phyloP scores from a whole-genome alignment of 2,888 invertebrate species.

The Toxonevra muliebris region DNA sequence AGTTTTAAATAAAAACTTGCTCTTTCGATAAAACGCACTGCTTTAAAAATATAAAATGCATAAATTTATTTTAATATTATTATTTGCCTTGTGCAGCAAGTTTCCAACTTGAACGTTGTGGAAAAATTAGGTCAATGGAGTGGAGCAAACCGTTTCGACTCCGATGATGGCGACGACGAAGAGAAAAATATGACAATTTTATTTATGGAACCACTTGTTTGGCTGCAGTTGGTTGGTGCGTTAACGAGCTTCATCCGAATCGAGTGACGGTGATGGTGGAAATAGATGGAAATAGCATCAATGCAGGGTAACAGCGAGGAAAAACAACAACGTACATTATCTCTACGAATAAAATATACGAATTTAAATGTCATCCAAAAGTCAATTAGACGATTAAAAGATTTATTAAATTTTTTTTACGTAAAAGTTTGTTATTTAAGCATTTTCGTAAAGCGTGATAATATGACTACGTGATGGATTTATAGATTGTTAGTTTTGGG shows the following conservation, averaged over 20 bases:
- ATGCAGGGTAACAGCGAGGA: too few relatives aligned
- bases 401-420: not conserved
- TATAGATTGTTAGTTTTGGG: too few relatives aligned
- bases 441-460: too few relatives aligned
- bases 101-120: conserved; percentile 3
- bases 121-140: conserved; percentile 22
- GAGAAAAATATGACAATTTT: conserved; percentile 17
- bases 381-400: conserved; percentile 20
- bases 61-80: not conserved
- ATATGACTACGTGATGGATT: too few relatives aligned
- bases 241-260: too few relatives aligned
- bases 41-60: not conserved
- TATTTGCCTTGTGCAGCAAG: not conserved
- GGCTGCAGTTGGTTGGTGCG: not conserved
- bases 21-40: not conserved
- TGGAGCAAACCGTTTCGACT: conserved; percentile 9
- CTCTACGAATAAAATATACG: not conserved
- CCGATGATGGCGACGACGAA: not conserved
- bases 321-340: too few relatives aligned
- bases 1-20: not conserved
- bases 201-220: conserved; percentile 23
- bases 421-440: too few relatives aligned
- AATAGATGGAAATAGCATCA: too few relatives aligned
- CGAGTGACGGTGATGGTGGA: too few relatives aligned
- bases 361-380: conserved; percentile 13